Base-by-base conservation (phyloP, 1,140 invertebrate genomes). In the Diabrotica virgifera region DNA sequence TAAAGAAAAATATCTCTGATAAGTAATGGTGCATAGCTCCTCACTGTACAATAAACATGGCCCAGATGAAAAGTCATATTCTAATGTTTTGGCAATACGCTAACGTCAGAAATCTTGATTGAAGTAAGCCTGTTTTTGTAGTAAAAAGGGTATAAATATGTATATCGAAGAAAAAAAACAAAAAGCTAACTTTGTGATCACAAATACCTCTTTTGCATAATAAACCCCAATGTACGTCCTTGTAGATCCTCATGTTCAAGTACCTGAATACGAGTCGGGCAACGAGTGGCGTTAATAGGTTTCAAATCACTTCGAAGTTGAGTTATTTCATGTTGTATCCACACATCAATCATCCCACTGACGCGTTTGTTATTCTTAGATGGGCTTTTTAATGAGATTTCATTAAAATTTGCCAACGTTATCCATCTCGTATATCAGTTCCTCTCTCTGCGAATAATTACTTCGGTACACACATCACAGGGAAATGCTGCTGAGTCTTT, bases 351-450 rank as follows among this genome's bases (percentile, higher is more conserved):
- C 58, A 59, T 59, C n/a, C 58, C 13, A 10, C 10, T 59, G 58
- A 59, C 38, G 46, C 46, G 24, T 50, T 59, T 66, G 65, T 66
- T 66, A 52, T 36, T 66, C 60, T 66, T 55, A 62, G 55, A 66
- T 62, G 46, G 55, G 53, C 59, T 66, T 66, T 66, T 66, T 66
- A 66, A 66, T 66, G 65, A 66, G 60, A 62, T 62, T 66, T 66
- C 65, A 66, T 66, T 66, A 66, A 66, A 66, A 66, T 65, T 65
- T 54, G 64, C 64, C n/a, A 53, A 12, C 52, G 58, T 52, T 59
- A 65, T 65, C 64, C 64, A 65, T 65, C 64, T 65, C 59, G 53
- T 61, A 53, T 65, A 65, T 65, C 64, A 60, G 55, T 61, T 65
- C 59, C 58, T 24, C 24, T 24, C 24, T 65, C 52, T 60, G 35